Conservation (phyloP, 1,140 invertebrate genomes). For the Ostrea denselamellosa region DNA sequence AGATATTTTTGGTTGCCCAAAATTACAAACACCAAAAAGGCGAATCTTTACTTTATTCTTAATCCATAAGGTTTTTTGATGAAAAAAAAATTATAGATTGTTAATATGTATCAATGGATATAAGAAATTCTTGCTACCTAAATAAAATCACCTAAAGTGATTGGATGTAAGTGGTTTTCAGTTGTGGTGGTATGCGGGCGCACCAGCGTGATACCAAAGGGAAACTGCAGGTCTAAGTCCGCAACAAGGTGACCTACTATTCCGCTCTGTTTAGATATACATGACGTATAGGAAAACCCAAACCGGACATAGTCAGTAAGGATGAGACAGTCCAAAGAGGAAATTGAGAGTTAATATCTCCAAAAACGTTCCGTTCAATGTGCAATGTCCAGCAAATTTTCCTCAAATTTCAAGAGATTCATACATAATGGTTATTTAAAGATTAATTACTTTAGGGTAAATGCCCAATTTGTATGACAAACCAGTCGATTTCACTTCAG, state of each 20-base stretch:
- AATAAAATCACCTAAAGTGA: neutral
- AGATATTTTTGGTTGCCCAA: constrained; percentile 26
- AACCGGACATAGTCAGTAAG: neutral
- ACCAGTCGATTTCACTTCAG: too few species aligned
- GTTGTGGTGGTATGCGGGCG: too few species aligned
- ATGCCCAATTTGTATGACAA: neutral
- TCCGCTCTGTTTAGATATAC: neutral
- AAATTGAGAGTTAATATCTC: constrained; percentile 1
- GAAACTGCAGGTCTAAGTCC: neutral
- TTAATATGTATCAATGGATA: too few species aligned
- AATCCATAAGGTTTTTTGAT: neutral
- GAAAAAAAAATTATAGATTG: too few species aligned
- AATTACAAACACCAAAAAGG: neutral
- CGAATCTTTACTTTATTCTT: neutral
- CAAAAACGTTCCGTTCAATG: neutral
- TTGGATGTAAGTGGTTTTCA: neutral
- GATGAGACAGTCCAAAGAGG: neutral
- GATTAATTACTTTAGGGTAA: neutral
- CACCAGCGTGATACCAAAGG: neutral
- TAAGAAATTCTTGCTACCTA: neutral
- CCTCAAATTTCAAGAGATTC: neutral
- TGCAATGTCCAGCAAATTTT: constrained; percentile 18
- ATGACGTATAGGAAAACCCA: neutral
- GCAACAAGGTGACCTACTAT: neutral
- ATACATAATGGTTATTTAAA: neutral